Conservation (phyloP, 2,888 invertebrate species). For the Cryptophagus acutangulus region DNA sequence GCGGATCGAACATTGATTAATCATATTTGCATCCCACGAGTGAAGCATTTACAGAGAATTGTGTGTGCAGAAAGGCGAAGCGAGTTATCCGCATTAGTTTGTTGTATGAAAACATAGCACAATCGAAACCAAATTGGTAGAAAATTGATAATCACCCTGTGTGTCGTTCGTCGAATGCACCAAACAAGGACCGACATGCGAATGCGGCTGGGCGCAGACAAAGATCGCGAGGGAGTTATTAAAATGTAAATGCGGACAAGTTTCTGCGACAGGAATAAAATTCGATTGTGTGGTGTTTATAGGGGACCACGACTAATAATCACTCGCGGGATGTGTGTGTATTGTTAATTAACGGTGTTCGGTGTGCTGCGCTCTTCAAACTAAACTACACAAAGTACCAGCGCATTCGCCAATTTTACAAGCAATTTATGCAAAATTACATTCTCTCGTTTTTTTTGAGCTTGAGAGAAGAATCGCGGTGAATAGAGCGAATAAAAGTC, state of each 20-base stretch:
- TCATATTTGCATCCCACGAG: conserved; percentile 29
- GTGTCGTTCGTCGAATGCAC: conserved; percentile 27
- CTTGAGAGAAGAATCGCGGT: not conserved
- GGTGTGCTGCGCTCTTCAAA: not conserved
- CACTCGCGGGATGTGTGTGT: conserved; percentile 40
- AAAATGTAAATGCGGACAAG: conserved; percentile 49
- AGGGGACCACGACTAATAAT: conserved; percentile 39
- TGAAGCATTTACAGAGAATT: conserved; percentile 23
- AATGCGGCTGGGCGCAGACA: conserved; percentile 26
- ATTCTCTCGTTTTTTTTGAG: no score
- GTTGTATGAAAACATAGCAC: conserved; percentile 44
- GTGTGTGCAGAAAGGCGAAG: conserved; percentile 28
- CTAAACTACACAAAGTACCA: not conserved
- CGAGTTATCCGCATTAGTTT: conserved; percentile 38
- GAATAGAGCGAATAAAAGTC: not conserved
- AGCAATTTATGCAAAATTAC: no score
- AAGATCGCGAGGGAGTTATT: conserved; percentile 43
- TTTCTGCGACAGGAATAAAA: conserved; percentile 46
- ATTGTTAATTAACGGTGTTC: conserved; percentile 45
- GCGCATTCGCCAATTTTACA: not conserved
- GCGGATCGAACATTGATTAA: conserved; percentile 22
- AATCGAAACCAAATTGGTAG: conserved; percentile 50
- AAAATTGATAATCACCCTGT: conserved; percentile 50
- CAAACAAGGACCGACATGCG: conserved; percentile 31
- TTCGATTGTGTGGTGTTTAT: conserved; percentile 41